Conservation (phyloP, 2,797 vertebrate genomes). For the Pangasius sanitwongsei region DNA sequence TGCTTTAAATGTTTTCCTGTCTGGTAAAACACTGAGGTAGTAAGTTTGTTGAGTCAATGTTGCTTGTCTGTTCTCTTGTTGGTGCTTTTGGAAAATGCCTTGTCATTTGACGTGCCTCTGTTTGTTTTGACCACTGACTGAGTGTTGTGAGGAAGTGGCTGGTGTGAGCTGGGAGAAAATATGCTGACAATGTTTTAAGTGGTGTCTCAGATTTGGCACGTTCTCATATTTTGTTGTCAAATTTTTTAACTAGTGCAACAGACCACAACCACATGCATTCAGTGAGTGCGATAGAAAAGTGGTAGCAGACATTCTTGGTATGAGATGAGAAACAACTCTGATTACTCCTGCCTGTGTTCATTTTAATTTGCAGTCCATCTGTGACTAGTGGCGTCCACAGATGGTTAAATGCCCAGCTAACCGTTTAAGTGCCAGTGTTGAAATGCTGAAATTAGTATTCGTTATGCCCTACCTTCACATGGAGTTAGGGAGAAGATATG, state of each 20-base stretch:
- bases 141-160: background rate
- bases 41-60: background rate
- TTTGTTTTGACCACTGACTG: background rate
- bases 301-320: background rate
- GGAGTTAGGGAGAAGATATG: background rate
- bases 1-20: background rate
- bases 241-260: background rate
- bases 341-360: background rate
- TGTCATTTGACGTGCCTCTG: background rate
- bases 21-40: background rate
- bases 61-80: background rate
- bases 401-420: background rate
- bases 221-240: background rate
- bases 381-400: background rate
- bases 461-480: background rate
- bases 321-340: background rate
- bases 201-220: background rate
- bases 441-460: background rate
- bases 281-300: background rate
- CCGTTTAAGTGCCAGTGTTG: background rate
- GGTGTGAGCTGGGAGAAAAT: background rate
- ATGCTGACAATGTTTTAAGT: background rate
- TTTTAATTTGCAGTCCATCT: background rate
- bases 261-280: background rate
- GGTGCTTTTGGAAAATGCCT: background rate